A percentile compares a stretch with the other conserved stretches of the same genome.
These are phyloP conservation scores for Paragorgia papillata DNA, from an alignment of 92 coral and sea anemone species.

Conservation along the genomic window DNA sequence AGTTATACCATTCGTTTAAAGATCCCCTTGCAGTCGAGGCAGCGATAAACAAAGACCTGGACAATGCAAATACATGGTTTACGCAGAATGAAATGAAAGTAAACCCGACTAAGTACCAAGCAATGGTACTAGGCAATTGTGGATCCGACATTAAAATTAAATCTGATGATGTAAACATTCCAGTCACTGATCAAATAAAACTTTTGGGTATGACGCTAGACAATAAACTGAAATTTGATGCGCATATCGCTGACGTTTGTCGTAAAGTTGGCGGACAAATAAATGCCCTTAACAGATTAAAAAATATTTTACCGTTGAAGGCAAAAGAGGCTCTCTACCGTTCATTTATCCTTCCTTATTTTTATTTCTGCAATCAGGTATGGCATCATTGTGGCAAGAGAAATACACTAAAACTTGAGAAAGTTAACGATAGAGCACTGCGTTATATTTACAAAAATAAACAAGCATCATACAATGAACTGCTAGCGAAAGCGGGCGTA, in stretches of 20 bases:
- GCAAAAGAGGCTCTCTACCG: slow-evolving; percentile 58
- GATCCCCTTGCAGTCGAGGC: slow-evolving; percentile 40
- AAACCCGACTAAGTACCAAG: slow-evolving; percentile 66
- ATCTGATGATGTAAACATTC: slow-evolving; percentile 39
- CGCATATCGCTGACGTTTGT: slow-evolving; percentile 41
- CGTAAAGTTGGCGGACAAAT: slow-evolving; percentile 59
- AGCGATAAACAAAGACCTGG: slow-evolving; percentile 46
- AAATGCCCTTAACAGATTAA: slow-evolving; percentile 59
- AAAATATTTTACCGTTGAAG: slow-evolving; percentile 54
- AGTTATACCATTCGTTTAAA: slow-evolving; percentile 33
- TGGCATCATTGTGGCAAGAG: slow-evolving; percentile 55
- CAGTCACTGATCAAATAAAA: slow-evolving; percentile 33
- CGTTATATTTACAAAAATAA: slow-evolving; percentile 57
- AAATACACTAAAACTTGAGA: slow-evolving; percentile 57
- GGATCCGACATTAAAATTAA: slow-evolving; percentile 43
- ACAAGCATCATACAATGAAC: slow-evolving; percentile 29
- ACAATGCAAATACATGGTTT: slow-evolving; percentile 60
- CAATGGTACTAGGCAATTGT: slow-evolving; percentile 49
- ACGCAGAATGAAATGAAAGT: slow-evolving; percentile 57
- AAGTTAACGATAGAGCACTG: slow-evolving; percentile 55
- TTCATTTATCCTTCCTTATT: slow-evolving; percentile 58
- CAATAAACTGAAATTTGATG: slow-evolving; percentile 52
- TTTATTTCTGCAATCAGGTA: slow-evolving; percentile 56
- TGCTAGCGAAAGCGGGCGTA: slow-evolving; percentile 37
- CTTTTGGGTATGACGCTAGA: slow-evolving; percentile 51